Evolutionary conservation across 2,797 vertebrate species (phyloP).

Genomic region (Argyrosomus regius): DNA sequence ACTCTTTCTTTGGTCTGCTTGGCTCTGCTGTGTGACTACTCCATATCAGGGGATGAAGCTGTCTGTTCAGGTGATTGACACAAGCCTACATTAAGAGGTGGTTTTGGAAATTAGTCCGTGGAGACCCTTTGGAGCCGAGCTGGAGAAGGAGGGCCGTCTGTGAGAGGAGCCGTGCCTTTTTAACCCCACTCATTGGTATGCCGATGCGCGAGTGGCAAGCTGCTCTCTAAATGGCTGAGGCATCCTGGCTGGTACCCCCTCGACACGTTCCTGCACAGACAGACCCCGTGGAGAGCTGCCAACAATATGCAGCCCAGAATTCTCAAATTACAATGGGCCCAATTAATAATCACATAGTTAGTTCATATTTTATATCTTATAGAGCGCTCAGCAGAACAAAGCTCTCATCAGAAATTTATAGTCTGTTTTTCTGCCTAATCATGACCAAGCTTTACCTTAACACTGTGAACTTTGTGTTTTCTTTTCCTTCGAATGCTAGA

Average conservation of each 20-base stretch:
- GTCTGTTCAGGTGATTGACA: slow-evolving; percentile 99
- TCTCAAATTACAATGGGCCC: slow-evolving; percentile 99
- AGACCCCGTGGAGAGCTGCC: slow-evolving; percentile 97
- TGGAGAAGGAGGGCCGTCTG: slow-evolving; percentile 97
- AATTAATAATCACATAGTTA: slow-evolving; percentile 99
- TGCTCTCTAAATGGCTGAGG: slow-evolving; percentile 99
- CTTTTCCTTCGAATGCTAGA: slow-evolving; percentile 67
- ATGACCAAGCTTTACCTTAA: slow-evolving; percentile 79
- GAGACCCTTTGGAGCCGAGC: slow-evolving; percentile 98
- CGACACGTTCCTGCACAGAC: slow-evolving; percentile 97
- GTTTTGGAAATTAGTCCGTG: slow-evolving; percentile 99
- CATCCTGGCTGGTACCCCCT: slow-evolving; percentile 94
- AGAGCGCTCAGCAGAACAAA: slow-evolving; percentile 88
- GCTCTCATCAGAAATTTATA: slow-evolving; percentile 87
- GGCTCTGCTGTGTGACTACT: slow-evolving; percentile 96
- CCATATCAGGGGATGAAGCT: slow-evolving; percentile 99
- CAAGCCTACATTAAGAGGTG: slow-evolving; percentile 99
- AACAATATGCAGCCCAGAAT: slow-evolving; percentile 97
- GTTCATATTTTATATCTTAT: slow-evolving; percentile 97
- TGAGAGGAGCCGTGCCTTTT: slow-evolving; percentile 99
- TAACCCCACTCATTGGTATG: slow-evolving; percentile 99
- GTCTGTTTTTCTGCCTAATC: slow-evolving; percentile 69
- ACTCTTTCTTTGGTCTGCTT: slow-evolving; percentile 90
- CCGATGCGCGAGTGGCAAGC: slow-evolving; percentile 94
- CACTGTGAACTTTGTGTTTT: slow-evolving; percentile 80